Evolutionary conservation across 1,140 invertebrate species (phyloP).

Genomic region (Pogonomyrmex barbatus): DNA sequence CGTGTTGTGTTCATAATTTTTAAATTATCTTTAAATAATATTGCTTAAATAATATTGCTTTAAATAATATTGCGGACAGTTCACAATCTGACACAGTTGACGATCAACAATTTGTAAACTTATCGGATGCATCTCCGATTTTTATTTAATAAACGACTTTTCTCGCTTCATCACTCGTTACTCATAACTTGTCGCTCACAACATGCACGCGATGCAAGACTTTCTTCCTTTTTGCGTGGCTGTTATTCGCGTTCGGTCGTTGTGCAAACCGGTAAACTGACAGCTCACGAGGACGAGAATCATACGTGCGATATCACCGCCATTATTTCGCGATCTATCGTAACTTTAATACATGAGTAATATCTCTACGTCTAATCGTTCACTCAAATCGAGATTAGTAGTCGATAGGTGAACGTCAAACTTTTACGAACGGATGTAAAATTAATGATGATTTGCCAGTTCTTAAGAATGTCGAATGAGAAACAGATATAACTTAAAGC

Average conservation of each 20-base stretch:
- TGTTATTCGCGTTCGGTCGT: conserved; percentile 4
- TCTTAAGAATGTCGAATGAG: not conserved
- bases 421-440: not conserved
- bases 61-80: not conserved
- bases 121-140: conserved; percentile 5
- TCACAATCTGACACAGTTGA: not conserved
- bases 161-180: not conserved
- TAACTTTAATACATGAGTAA: conserved; percentile 2
- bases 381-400: conserved; percentile 3
- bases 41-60: not conserved
- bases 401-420: not conserved
- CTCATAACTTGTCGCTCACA: conserved; percentile 29
- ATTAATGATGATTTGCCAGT: not conserved
- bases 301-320: not conserved
- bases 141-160: conserved; percentile 14
- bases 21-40: not conserved
- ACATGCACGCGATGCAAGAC: not conserved
- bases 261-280: conserved; percentile 42
- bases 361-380: not conserved
- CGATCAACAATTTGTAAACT: not conserved
- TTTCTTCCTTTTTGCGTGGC: conserved; percentile 13
- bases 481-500: conserved; percentile 8
- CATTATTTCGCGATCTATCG: conserved; percentile 22
- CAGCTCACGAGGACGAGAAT: not conserved
- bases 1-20: not conserved